These are phyloP conservation scores for Platanista minor DNA, from an alignment of 2,113 vertebrate genomes.

Conservation along the genomic window DNA sequence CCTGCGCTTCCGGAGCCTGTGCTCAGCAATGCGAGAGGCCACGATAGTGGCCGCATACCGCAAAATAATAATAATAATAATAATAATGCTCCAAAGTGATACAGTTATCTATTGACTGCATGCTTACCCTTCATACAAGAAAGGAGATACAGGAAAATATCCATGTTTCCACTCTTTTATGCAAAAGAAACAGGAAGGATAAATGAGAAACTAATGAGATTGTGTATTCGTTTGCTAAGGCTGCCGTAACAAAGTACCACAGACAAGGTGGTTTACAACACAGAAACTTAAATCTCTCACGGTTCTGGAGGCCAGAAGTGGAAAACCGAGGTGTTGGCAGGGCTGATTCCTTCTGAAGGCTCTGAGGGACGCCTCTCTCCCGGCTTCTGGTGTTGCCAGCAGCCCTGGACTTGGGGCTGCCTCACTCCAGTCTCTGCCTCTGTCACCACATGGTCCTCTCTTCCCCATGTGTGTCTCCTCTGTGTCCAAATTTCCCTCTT, in stretches of 20 bases:
- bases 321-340: background rate
- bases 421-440: background rate
- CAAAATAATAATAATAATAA: background rate
- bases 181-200: background rate
- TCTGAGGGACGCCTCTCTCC: background rate
- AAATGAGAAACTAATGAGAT: background rate
- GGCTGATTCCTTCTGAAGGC: background rate
- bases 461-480: background rate
- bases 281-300: background rate
- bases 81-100: background rate
- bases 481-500: background rate
- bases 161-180: accelerated
- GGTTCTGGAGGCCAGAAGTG: background rate
- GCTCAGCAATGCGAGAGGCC: no score
- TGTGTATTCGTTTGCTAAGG: background rate
- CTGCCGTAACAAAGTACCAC: background rate
- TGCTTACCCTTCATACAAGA: background rate
- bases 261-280: background rate
- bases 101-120: background rate
- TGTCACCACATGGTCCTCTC: background rate
- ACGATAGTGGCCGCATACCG: no score
- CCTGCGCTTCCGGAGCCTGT: no score
- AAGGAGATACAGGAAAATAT: background rate
- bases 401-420: background rate
- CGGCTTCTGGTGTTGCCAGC: background rate